Percentiles rank a stretch among this genome's conserved stretches.
These are phyloP conservation scores for Onychomys arenicola DNA, from an alignment of 2,797 vertebrate genomes.

Conservation along the genomic window DNA sequence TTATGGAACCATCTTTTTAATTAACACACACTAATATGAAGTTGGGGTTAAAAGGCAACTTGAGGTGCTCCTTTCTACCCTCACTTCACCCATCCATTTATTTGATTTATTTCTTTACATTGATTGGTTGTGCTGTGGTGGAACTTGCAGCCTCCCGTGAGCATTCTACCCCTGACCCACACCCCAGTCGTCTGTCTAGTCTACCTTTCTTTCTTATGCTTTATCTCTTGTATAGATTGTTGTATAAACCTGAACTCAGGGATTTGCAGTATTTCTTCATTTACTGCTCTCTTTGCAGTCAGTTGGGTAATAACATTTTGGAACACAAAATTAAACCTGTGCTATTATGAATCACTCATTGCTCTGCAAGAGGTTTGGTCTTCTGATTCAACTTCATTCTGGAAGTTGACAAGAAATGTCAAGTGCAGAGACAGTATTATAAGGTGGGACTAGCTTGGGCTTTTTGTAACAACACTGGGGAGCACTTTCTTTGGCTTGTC, in stretches of 20 bases:
- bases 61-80: not conserved
- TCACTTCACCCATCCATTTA: no score
- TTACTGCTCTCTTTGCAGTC: not conserved
- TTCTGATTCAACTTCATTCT: constrained; percentile 12
- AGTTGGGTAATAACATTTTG: constrained; percentile 8
- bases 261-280: not conserved
- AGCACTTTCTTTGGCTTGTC: not conserved
- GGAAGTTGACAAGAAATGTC: not conserved
- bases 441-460: not conserved
- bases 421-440: not conserved
- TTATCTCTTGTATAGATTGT: not conserved
- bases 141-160: not conserved
- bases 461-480: not conserved
- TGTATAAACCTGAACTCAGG: not conserved
- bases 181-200: no score
- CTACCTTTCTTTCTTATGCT: not conserved
- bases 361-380: not conserved
- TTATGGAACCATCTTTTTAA: not conserved
- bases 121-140: not conserved
- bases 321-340: not conserved
- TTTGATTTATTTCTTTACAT: not conserved
- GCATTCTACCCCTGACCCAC: not conserved
- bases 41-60: not conserved
- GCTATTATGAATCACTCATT: not conserved
- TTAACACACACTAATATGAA: not conserved